A percentile compares a stretch with the other conserved stretches of the same genome.
phyloP scores from a whole-genome alignment of 2,888 invertebrate species.

The Clanis bilineata region DNA sequence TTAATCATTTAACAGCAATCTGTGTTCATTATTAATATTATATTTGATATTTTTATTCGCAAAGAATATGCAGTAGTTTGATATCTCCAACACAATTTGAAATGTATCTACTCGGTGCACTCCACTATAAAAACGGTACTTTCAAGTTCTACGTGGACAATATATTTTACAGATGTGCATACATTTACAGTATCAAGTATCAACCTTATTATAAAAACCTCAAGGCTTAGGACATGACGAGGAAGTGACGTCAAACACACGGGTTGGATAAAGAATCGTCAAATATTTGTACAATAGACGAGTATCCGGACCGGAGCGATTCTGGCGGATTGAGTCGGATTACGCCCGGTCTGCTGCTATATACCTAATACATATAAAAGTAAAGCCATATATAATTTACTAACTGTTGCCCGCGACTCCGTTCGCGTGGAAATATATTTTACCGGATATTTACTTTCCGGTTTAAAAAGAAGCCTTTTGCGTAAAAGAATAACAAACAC shows the following conservation, averaged over 20 bases:
- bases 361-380: not conserved
- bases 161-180: constrained; percentile 5
- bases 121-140: too few relatives aligned
- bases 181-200: not conserved
- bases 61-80: too few relatives aligned
- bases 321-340: not conserved
- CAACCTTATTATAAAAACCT: not conserved
- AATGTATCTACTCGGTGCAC: too few relatives aligned
- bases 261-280: not conserved
- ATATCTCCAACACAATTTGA: too few relatives aligned
- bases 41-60: too few relatives aligned
- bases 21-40: too few relatives aligned
- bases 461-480: too few relatives aligned
- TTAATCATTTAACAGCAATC: not conserved
- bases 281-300: constrained; percentile 9
- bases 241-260: not conserved
- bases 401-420: too few relatives aligned
- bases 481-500: too few relatives aligned
- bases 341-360: not conserved
- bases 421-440: too few relatives aligned
- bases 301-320: not conserved
- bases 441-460: too few relatives aligned
- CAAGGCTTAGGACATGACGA: not conserved
- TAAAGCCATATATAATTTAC: not conserved
- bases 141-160: too few relatives aligned